These are phyloP conservation scores for Drosophila quasianomalipes DNA, from an alignment of 2,888 invertebrate species.

Conservation along the genomic window DNA sequence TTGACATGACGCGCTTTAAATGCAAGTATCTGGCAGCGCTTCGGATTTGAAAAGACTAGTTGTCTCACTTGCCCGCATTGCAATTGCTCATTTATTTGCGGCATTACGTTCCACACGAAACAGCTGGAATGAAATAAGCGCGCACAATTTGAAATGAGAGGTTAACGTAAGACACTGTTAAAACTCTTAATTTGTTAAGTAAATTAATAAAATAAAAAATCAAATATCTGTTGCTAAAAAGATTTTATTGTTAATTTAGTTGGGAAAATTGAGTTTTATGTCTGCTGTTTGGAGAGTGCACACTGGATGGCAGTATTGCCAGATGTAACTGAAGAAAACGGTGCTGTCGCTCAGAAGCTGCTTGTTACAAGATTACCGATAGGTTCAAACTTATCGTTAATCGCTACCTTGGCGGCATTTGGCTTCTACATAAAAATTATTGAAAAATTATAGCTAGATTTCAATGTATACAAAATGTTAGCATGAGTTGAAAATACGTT, in stretches of 20 bases:
- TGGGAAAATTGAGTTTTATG: neutral
- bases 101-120: slow-evolving; percentile 28
- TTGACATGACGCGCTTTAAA: neutral
- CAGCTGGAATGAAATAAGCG: slow-evolving; percentile 44
- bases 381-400: neutral
- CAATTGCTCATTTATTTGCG: slow-evolving; percentile 10
- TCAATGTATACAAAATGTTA: neutral
- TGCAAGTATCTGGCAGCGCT: slow-evolving; percentile 35
- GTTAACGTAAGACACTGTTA: neutral
- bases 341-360: neutral
- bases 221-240: neutral
- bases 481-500: neutral
- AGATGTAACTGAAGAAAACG: neutral
- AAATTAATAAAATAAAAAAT: neutral
- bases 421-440: neutral
- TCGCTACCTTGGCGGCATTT: slow-evolving; percentile 16
- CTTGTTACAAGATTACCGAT: slow-evolving; percentile 8
- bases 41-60: neutral
- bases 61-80: slow-evolving; percentile 42
- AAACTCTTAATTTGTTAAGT: neutral
- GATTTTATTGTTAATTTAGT: neutral
- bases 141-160: slow-evolving; percentile 43
- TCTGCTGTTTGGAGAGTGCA: slow-evolving; percentile 11
- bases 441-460: neutral
- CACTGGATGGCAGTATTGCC: slow-evolving; percentile 36